A percentile compares a stretch with the other conserved stretches of the same genome.
These are phyloP conservation scores for Ginglymostoma cirratum DNA, from an alignment of 2,113 vertebrate genomes.

Conservation along the genomic window DNA sequence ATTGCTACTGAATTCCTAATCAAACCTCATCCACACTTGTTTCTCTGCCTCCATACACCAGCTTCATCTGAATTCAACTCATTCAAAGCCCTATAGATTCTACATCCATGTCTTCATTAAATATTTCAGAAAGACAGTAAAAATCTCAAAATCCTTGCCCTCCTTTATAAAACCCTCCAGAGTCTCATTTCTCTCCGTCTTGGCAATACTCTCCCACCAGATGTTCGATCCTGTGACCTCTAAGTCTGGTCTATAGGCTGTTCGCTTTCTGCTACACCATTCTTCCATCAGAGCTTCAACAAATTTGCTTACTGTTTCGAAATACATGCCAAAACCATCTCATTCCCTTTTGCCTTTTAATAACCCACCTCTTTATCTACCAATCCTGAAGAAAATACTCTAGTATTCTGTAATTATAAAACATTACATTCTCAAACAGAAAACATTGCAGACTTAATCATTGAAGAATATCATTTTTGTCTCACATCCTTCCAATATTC, in stretches of 20 bases:
- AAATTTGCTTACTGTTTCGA: background rate
- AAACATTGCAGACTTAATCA: background rate
- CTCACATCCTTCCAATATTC: slow-evolving; percentile 4
- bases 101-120: background rate
- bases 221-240: background rate
- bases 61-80: background rate
- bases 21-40: background rate
- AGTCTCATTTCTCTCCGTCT: background rate
- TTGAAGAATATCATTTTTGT: background rate
- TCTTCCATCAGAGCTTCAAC: background rate
- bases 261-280: background rate
- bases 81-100: background rate
- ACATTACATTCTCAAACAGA: background rate
- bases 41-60: background rate
- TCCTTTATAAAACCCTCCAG: background rate
- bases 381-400: background rate
- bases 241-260: background rate
- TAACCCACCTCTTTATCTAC: background rate
- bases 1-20: background rate
- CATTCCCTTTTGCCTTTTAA: background rate
- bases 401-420: background rate
- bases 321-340: background rate
- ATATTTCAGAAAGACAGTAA: background rate
- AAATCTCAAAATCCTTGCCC: background rate
- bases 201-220: background rate